Conservation (phyloP, 2,797 vertebrate genomes). For the Chlorospingus semifuscus region DNA sequence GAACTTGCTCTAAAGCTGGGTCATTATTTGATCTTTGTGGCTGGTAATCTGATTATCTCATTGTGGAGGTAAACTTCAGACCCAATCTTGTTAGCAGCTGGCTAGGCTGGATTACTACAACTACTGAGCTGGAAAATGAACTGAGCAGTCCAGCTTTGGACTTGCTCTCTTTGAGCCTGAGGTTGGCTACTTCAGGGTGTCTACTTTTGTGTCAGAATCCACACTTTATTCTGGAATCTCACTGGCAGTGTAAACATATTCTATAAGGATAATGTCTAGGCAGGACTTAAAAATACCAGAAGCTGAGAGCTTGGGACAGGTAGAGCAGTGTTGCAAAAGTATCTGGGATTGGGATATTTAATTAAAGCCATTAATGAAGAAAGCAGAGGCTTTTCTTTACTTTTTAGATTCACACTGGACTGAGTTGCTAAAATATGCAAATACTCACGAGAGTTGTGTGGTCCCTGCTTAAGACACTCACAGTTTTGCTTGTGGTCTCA, state of each 20-base stretch:
- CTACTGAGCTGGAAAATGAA: constrained; percentile 99
- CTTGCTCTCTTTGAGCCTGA: constrained; percentile 94
- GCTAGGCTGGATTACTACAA: constrained; percentile 96
- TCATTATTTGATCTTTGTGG: constrained; percentile 99
- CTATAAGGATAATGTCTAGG: constrained; percentile 46
- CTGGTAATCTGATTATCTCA: constrained; percentile 99
- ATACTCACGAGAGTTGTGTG: constrained; percentile 95
- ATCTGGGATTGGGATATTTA: constrained; percentile 42
- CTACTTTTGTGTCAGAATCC: constrained; percentile 87
- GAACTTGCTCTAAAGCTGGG: constrained; percentile 99
- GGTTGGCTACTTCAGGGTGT: constrained; percentile 85
- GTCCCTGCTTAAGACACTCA: constrained; percentile 96
- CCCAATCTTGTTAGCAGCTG: constrained; percentile 99
- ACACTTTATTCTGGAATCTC: constrained; percentile 88
- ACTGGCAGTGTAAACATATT: constrained; percentile 78
- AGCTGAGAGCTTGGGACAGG: constrained; percentile 52
- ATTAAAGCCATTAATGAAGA: constrained; percentile 77
- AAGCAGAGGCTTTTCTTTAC: constrained; percentile 75
- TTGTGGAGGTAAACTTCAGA: constrained; percentile 99
- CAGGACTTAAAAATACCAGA: constrained; percentile 23
- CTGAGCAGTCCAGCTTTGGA: constrained; percentile 99
- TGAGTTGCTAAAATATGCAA: constrained; percentile 97
- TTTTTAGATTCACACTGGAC: constrained; percentile 83
- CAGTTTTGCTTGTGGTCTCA: constrained; percentile 99
- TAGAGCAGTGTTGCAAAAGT: constrained; percentile 52